A percentile compares a stretch with the other conserved stretches of the same genome.
Conservation (phyloP, 2,888 invertebrate species). For the Macaria liturata region DNA sequence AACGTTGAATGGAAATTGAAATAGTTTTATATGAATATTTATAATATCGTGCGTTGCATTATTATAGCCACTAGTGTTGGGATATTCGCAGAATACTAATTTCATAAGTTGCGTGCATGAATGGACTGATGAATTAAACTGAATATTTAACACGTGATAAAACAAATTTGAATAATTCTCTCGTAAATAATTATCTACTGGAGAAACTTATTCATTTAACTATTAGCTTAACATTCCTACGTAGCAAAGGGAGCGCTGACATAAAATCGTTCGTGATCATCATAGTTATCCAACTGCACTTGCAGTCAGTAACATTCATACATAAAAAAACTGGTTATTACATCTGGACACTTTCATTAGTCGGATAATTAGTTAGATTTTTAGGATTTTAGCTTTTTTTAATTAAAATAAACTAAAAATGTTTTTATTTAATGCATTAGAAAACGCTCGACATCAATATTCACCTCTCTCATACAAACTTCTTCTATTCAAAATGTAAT, state of each 20-base stretch:
- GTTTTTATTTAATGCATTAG: no score
- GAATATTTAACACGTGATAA: slow-evolving; percentile 42
- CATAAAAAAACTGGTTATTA: no score
- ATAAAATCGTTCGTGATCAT: no score
- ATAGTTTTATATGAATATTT: slow-evolving; percentile 38
- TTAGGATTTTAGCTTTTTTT: no score
- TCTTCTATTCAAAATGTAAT: slow-evolving; percentile 11
- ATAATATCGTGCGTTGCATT: slow-evolving; percentile 28
- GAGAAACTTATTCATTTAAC: slow-evolving; percentile 26
- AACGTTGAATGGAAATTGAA: slow-evolving; percentile 35
- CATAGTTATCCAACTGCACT: no score
- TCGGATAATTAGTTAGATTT: no score
- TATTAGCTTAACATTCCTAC: slow-evolving; percentile 28
- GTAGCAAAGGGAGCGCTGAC: no score
- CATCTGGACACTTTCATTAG: no score
- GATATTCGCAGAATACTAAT: slow-evolving; percentile 34
- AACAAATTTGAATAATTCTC: slow-evolving; percentile 34
- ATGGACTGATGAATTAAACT: slow-evolving; percentile 41
- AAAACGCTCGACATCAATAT: no score
- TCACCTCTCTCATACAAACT: no score
- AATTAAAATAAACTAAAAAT: no score
- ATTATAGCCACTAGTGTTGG: slow-evolving; percentile 15
- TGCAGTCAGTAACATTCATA: no score
- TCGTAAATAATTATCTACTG: slow-evolving; percentile 36
- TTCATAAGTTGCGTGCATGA: slow-evolving; percentile 32